phyloP scores from a whole-genome alignment of 2,113 vertebrate genomes.

The Elgaria multicarinata region DNA sequence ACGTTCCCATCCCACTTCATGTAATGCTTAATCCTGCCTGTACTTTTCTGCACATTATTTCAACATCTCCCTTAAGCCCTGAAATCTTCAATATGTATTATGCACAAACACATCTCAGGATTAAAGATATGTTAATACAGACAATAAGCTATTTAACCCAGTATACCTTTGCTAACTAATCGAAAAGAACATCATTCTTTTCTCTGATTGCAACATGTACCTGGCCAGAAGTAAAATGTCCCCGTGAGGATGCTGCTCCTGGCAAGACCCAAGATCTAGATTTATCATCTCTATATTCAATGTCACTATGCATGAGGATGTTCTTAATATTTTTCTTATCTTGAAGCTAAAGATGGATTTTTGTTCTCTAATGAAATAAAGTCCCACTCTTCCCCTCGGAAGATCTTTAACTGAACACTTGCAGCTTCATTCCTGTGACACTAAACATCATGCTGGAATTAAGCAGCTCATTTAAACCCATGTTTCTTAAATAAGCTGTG shows the following conservation, averaged over 20 bases:
- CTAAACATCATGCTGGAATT: not conserved
- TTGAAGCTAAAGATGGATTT: no score
- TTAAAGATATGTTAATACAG: not conserved
- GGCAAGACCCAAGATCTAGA: not conserved
- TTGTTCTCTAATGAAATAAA: no score
- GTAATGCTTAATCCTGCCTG: not conserved
- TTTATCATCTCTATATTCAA: not conserved
- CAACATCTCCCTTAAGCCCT: not conserved
- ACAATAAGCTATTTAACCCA: not conserved
- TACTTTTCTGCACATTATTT: not conserved
- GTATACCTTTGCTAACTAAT: not conserved
- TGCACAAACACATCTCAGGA: not conserved
- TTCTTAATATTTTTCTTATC: not conserved
- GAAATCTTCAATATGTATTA: not conserved
- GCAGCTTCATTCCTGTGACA: not conserved
- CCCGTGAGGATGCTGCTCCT: not conserved
- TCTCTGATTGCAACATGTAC: not conserved
- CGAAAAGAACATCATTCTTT: not conserved
- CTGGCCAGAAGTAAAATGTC: not conserved
- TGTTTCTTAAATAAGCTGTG: not conserved
- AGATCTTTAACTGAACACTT: not conserved
- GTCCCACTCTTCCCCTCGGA: not conserved
- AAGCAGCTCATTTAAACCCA: not conserved
- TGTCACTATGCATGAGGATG: not conserved
- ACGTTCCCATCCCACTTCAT: not conserved